These are phyloP conservation scores for Temnothorax ravouxi DNA, from an alignment of 2,888 invertebrate genomes.

Conservation along the genomic window DNA sequence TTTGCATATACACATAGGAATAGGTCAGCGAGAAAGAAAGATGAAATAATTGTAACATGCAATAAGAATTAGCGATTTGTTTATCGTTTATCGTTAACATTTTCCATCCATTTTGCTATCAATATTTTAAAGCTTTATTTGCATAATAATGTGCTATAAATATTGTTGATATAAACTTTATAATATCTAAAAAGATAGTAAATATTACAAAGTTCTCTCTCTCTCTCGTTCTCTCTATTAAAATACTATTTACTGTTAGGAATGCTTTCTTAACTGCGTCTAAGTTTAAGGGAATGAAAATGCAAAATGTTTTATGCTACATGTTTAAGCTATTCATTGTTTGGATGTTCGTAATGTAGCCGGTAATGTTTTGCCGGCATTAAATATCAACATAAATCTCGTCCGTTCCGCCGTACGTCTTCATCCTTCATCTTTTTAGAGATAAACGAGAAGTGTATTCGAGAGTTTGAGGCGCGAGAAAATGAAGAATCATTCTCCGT, in stretches of 20 bases:
- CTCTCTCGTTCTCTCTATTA: not conserved
- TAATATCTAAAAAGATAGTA: not conserved
- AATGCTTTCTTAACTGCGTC: conserved; percentile 18
- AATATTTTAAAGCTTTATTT: conserved; percentile 24
- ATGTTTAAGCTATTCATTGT: conserved; percentile 47
- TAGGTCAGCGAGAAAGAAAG: not conserved
- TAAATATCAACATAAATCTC: conserved; percentile 47
- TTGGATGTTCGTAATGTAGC: conserved; percentile 44
- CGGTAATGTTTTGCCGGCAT: conserved; percentile 40
- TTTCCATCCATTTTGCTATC: conserved; percentile 22
- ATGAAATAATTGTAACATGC: conserved; percentile 24
- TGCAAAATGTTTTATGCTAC: conserved; percentile 37
- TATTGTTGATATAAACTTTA: conserved; percentile 14
- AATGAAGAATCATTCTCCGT: conserved; percentile 59
- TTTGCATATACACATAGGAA: not conserved
- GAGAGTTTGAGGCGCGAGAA: conserved; percentile 53
- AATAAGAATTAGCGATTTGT: conserved; percentile 11
- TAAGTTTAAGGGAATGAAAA: conserved; percentile 16
- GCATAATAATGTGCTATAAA: not conserved
- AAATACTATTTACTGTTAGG: not conserved
- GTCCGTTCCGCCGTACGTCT: conserved; percentile 28
- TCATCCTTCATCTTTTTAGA: conserved; percentile 43
- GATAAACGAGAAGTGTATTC: conserved; percentile 44
- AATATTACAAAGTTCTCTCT: not conserved
- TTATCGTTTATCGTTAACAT: not conserved